Evolutionary conservation across 2,797 vertebrate species (phyloP).

Genomic region (Sebastes kiyomatsui): DNA sequence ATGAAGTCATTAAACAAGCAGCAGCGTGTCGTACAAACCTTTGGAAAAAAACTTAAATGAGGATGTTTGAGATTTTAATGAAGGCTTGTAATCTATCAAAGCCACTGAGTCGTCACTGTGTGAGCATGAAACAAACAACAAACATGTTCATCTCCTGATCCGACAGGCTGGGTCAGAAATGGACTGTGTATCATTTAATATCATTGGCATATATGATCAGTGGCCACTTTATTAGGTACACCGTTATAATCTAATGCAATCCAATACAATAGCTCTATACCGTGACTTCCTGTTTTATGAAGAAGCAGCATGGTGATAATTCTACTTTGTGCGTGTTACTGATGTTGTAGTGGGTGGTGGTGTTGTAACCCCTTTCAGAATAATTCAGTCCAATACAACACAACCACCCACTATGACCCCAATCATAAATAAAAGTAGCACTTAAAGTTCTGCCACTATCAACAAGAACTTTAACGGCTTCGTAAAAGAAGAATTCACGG

Average conservation of each 20-base stretch:
- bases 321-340: too few species aligned
- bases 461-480: too few species aligned
- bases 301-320: too few species aligned
- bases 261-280: neutral
- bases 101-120: neutral
- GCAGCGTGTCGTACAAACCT: neutral
- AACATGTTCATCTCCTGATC: neutral
- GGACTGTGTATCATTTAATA: neutral
- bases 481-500: too few species aligned
- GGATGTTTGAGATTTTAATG: constrained; percentile 1
- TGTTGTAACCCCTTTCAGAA: too few species aligned
- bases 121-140: neutral
- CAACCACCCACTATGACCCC: too few species aligned
- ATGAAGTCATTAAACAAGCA: constrained; percentile 4
- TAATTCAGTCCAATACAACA: too few species aligned
- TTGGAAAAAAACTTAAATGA: neutral
- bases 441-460: too few species aligned
- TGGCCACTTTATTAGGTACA: neutral
- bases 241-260: neutral
- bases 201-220: neutral
- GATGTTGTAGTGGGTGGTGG: too few species aligned
- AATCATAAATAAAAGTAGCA: too few species aligned
- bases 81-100: constrained; percentile 12
- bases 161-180: neutral
- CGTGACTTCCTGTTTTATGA: too few species aligned